Evolutionary conservation across 1,140 invertebrate species (phyloP).

Genomic region (Drosophila teissieri): DNA sequence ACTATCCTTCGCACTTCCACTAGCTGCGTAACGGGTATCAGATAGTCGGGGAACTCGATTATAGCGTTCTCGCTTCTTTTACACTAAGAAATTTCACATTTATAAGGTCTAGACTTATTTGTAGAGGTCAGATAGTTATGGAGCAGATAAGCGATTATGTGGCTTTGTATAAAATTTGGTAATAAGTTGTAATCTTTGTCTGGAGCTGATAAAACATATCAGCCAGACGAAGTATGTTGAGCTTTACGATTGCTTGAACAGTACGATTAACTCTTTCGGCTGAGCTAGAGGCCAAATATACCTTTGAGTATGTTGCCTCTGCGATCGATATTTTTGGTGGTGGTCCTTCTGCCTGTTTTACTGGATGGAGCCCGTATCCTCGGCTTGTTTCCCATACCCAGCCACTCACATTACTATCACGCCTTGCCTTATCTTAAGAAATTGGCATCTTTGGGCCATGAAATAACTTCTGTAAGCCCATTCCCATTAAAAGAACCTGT

Average conservation of each 20-base stretch:
- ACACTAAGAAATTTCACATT: too few relatives aligned
- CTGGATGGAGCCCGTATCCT: slow-evolving; percentile 20
- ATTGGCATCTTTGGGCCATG: slow-evolving; percentile 23
- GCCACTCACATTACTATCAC: slow-evolving; percentile 17
- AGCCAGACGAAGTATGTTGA: too few relatives aligned
- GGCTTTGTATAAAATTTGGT: slow-evolving; percentile 1
- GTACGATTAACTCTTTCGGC: background rate
- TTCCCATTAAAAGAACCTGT: slow-evolving; percentile 3
- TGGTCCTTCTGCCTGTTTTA: slow-evolving; percentile 4
- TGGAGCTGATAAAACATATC: slow-evolving; percentile 17
- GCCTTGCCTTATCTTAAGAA: slow-evolving; percentile 19
- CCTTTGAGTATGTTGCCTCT: background rate
- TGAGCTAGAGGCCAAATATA: background rate
- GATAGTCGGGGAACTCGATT: too few relatives aligned
- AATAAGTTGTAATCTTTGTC: background rate
- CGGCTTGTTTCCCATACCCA: slow-evolving; percentile 24
- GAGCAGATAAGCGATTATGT: slow-evolving; percentile 1
- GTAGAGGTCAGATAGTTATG: background rate
- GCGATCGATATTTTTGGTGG: background rate
- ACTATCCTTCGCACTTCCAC: too few relatives aligned
- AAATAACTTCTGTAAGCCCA: slow-evolving; percentile 19
- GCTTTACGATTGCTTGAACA: too few relatives aligned
- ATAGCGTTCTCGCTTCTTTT: too few relatives aligned
- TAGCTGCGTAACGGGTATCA: too few relatives aligned
- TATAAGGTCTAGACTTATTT: background rate